These are phyloP conservation scores for Miltochrista miniata DNA, from an alignment of 2,888 invertebrate species.

Conservation along the genomic window DNA sequence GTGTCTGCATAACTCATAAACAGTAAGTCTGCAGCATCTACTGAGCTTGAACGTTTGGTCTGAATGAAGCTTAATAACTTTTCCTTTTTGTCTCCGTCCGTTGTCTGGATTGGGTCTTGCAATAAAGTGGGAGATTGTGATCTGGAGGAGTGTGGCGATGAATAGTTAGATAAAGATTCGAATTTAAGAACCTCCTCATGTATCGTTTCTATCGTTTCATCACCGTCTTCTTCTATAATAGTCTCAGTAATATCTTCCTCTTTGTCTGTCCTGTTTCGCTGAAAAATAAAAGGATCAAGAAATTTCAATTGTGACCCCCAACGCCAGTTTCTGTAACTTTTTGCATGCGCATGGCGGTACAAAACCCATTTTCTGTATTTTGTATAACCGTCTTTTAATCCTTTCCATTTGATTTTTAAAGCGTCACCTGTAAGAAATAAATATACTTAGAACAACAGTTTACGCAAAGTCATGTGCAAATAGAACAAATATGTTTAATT, in stretches of 20 bases:
- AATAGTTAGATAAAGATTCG: neutral
- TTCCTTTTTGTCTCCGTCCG: constrained; percentile 1
- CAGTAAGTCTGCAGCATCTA: constrained; percentile 13
- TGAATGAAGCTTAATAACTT: neutral
- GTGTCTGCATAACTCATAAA: constrained; percentile 22
- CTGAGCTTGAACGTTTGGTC: neutral
- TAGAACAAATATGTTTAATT: too few relatives aligned
- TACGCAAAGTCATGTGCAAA: too few relatives aligned
- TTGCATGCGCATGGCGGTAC: neutral
- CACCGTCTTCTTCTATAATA: neutral
- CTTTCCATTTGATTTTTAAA: constrained; percentile 17
- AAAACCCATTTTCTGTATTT: constrained; percentile 14
- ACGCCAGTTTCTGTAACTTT: constrained; percentile 11
- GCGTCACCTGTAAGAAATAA: constrained; percentile 10
- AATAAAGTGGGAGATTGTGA: neutral
- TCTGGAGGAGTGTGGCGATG: constrained; percentile 1
- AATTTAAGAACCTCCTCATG: neutral
- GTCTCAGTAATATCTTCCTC: neutral
- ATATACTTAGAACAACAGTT: too few relatives aligned
- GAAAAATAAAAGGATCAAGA: constrained; percentile 4
- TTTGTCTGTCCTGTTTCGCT: neutral
- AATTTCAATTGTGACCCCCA: constrained; percentile 18
- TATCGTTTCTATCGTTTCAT: neutral
- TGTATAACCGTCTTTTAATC: constrained; percentile 15
- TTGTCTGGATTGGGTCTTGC: neutral